Evolutionary conservation across 2,888 invertebrate species (phyloP).

Genomic region (Cotesia congregata): DNA sequence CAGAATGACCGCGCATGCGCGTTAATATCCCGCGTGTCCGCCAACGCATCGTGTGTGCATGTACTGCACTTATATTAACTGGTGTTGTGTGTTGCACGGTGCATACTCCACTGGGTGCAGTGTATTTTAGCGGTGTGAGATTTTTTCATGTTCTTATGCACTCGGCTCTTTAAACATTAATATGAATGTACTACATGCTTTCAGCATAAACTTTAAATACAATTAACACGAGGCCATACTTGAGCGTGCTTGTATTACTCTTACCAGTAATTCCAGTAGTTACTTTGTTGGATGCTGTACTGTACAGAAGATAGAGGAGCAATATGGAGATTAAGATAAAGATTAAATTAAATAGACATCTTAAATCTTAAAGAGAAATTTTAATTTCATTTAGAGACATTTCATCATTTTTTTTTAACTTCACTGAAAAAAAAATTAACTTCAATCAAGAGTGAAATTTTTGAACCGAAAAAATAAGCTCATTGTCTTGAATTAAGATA

Average conservation of each 20-base stretch:
- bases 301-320: neutral
- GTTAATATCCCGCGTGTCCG: conserved; percentile 29
- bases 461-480: no score
- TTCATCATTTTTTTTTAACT: no score
- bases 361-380: neutral
- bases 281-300: neutral
- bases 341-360: neutral
- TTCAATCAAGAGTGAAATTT: no score
- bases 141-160: neutral
- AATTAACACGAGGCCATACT: conserved; percentile 14
- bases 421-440: no score
- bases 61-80: neutral
- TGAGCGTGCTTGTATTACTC: neutral
- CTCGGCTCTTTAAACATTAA: conserved; percentile 3
- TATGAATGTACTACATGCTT: conserved; percentile 14
- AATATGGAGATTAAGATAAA: neutral
- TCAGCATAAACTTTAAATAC: conserved; percentile 20
- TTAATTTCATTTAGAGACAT: no score
- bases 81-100: neutral
- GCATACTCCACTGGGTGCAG: no score
- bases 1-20: conserved; percentile 50
- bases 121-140: neutral
- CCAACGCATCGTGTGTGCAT: conserved; percentile 1
- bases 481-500: no score
- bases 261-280: neutral